A percentile compares a stretch with the other conserved stretches of the same genome.
phyloP scores from a whole-genome alignment of 2,888 invertebrate species.

The Reticulitermes lucifugus region DNA sequence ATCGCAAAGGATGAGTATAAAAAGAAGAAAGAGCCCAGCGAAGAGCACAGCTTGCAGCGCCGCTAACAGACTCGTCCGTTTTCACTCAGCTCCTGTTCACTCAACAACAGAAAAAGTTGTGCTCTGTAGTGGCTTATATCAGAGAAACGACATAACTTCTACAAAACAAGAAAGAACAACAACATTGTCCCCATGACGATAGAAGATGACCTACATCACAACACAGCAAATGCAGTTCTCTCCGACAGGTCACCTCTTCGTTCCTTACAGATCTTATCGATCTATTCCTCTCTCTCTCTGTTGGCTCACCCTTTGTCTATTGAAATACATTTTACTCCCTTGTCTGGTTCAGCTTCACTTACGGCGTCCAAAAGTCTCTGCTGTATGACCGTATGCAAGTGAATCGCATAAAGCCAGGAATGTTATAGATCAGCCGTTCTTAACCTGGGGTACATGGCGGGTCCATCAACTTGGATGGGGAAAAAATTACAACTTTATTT shows the following conservation, averaged over 20 bases:
- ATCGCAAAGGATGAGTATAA: constrained; percentile 8
- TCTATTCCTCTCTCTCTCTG: background rate
- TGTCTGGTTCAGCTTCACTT: background rate
- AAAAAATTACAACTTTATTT: too few species aligned
- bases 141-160: background rate
- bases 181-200: background rate
- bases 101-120: background rate
- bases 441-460: too few species aligned
- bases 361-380: background rate
- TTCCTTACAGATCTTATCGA: background rate
- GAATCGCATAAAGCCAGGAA: background rate
- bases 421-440: background rate
- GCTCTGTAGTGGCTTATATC: background rate
- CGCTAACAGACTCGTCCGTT: constrained; percentile 6
- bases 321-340: background rate
- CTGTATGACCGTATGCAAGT: background rate
- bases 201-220: background rate
- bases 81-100: constrained; percentile 8
- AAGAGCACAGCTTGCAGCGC: background rate
- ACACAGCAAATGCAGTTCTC: background rate
- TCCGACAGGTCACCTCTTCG: constrained; percentile 8
- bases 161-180: background rate
- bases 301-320: background rate
- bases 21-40: background rate
- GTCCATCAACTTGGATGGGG: too few species aligned